Evolutionary conservation across 2,888 invertebrate species (phyloP), one percentile per base, ranked within the genome.

Genomic region (Diaperis boleti): DNA sequence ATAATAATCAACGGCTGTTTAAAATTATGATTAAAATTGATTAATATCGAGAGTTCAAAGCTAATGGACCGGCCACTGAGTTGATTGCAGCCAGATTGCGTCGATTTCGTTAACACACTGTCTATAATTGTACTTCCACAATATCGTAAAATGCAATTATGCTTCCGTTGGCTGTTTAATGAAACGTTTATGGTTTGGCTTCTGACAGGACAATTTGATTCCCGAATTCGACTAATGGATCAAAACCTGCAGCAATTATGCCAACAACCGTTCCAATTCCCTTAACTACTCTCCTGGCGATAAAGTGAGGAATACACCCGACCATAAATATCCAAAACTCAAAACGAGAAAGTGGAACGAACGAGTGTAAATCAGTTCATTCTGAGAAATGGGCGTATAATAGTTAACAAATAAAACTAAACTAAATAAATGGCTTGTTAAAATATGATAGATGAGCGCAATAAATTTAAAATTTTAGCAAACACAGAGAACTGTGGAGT

Each of bases 381-480:
- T 15, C 14, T 42, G 55, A 55, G 29, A n/a, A 55, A 55, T 55
- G 55, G 13, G 6, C 15, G 10, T 42, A 14, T 56, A 39, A 39
- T 49, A 49, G 52, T 26, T 39, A 52, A 52, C 52, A n/a, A 52
- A 47, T 49, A 59, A 59, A 55, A 47, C 47, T 17, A 37, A 47
- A 47, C 39, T 39, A 49, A 47, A 59, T 41, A 59, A 59, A 59
- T 49, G 26, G 41, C 47, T 13, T 37, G 49, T 22, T 33, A 49
- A 49, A 49, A 49, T 47, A 49, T 59, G 59, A 59, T 59, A 17
- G 59, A 59, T 59, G 15, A 10, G 10, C n/a, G 47, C 59, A 37
- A 59, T 49, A 59, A 59, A 59, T 59, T 59, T 39, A 18, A 47
- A 37, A 37, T 59, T 59, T 59, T 59, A 20, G n/a, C 56, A 56